These are phyloP conservation scores for Salvelinus fontinalis DNA, from an alignment of 2,113 vertebrate species.

Conservation along the genomic window DNA sequence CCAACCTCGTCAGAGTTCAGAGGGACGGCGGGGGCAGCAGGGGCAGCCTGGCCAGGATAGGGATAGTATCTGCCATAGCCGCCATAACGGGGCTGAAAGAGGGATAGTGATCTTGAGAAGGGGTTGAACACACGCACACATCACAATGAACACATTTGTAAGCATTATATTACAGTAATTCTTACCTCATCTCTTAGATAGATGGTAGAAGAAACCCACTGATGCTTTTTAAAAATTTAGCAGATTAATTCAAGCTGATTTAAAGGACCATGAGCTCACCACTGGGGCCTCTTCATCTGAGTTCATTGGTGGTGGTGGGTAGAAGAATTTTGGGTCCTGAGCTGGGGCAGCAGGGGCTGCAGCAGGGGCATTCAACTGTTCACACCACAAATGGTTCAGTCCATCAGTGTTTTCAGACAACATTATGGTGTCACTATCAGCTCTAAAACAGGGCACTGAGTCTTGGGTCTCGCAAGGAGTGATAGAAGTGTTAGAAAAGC, in stretches of 20 bases:
- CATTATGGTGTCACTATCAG: background rate
- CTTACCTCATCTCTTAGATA: no score
- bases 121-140: background rate
- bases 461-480: no score
- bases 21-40: constrained; percentile 37
- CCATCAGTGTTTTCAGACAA: background rate
- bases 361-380: background rate
- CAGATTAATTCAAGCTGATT: background rate
- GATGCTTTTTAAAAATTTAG: no score
- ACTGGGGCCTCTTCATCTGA: background rate
- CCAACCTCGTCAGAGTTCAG: constrained; percentile 72
- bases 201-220: no score
- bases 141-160: no score
- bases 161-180: no score
- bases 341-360: background rate
- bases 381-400: background rate
- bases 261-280: background rate
- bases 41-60: constrained; percentile 7
- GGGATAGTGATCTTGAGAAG: background rate
- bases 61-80: background rate
- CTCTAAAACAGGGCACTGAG: no score
- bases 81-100: background rate
- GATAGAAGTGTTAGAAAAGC: no score
- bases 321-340: background rate
- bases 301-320: background rate